Evolutionary conservation across 2,113 vertebrate species (phyloP), one percentile per base, ranked within the genome.

Genomic region (Empidonax traillii): DNA sequence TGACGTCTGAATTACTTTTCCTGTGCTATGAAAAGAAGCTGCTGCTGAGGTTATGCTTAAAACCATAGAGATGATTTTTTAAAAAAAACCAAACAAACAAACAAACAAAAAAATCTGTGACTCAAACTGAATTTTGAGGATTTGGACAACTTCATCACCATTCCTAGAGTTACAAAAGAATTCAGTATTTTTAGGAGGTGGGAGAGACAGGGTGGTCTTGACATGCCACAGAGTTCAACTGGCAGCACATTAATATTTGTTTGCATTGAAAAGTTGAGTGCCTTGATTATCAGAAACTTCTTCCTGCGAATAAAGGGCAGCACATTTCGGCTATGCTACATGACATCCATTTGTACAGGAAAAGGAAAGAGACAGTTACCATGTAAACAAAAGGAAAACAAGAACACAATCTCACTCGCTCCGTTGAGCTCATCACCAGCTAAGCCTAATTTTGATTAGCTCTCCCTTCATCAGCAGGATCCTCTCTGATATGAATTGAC

Each of bases 311-410:
- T 39, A 67, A 83, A 85, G 89, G 53, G 66, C 94, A 93, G 86
- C 44, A 63, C 68, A 71, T 93, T 71, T 81, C 95, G 74, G 51
- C 83, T 81, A 53, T 23, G 78, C 78, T 71, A 30, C 86, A 72
- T 28, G 73, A 89, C 91, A 68, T 41, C 69, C 78, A 61, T 84
- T 89, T 87, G 79, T 14, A 90, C 9, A 65, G 79, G 51, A 93
- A 89, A 78, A 37, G 51, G 79, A 74, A 63, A 88, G 68, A 96
- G 69, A 63, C 87, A 74, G 93, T 95, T 85, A 52, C 95, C 93
- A 94, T 94, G 92, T 94, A 96, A 97, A 96, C 96, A 97, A 90
- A 97, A 93, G 91, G 47, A 90, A 94, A 96, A 97, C 95, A 96
- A 93, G 86, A 83, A 69, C 62, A 61, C 80, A 92, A 93, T 69